These are phyloP conservation scores for Ormyrus labotus DNA, from an alignment of 2,888 invertebrate genomes.

Conservation along the genomic window DNA sequence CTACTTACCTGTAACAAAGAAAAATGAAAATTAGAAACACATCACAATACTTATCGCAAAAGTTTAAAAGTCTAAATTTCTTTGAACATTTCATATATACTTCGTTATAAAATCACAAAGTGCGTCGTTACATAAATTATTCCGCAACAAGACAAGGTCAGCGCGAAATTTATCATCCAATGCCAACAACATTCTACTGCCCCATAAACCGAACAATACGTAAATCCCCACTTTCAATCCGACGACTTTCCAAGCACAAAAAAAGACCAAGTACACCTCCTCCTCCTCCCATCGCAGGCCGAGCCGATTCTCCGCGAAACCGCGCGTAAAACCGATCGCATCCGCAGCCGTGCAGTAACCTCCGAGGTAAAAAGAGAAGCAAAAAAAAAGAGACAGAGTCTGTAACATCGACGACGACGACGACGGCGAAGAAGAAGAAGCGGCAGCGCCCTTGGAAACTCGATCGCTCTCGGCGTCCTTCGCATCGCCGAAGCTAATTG, in stretches of 20 bases:
- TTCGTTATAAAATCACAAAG: too few species aligned
- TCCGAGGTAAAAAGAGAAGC: neutral
- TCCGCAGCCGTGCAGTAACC: constrained; percentile 7
- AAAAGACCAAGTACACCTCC: too few species aligned
- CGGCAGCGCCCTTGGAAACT: constrained; percentile 39
- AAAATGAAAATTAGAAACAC: neutral
- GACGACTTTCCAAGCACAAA: too few species aligned
- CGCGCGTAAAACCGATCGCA: constrained; percentile 16
- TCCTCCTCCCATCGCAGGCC: too few species aligned
- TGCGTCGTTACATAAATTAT: too few species aligned
- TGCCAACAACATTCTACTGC: neutral
- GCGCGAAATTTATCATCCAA: neutral
- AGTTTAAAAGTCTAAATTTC: too few species aligned
- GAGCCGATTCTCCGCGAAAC: neutral
- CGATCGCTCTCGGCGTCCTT: constrained; percentile 28
- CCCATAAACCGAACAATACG: neutral
- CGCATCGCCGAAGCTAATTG: constrained; percentile 42
- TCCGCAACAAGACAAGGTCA: neutral
- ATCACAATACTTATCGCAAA: too few species aligned
- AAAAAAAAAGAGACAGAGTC: neutral
- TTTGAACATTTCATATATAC: too few species aligned
- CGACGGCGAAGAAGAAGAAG: neutral
- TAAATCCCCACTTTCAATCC: neutral
- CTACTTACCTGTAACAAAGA: constrained; percentile 38
- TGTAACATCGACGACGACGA: neutral